phyloP scores from a whole-genome alignment of 2,797 vertebrate species.

The Pseudochromis fuscus region DNA sequence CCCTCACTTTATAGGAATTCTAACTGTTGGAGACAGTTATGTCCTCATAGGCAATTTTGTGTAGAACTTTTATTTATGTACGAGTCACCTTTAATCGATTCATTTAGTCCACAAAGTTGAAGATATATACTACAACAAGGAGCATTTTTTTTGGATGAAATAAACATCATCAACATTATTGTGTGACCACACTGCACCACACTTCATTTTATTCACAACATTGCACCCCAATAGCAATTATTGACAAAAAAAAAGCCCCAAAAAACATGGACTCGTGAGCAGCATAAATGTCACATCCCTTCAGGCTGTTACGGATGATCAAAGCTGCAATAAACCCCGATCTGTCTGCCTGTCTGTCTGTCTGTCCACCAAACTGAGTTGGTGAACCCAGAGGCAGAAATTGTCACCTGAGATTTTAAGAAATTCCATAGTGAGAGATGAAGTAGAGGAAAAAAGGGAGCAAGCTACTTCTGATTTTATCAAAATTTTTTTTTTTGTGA shows the following conservation, averaged over 20 bases:
- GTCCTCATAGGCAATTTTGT: neutral
- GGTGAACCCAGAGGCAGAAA: constrained; percentile 35
- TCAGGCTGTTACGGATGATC: constrained; percentile 41
- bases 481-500: constrained; percentile 19
- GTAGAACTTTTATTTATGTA: neutral
- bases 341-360: no score
- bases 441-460: constrained; percentile 11
- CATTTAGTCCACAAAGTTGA: neutral
- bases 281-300: constrained; percentile 57
- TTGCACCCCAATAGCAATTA: constrained; percentile 34
- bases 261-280: constrained; percentile 34
- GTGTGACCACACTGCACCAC: constrained; percentile 1
- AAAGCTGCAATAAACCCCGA: constrained; percentile 51
- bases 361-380: constrained; percentile 29
- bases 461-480: constrained; percentile 1
- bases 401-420: constrained; percentile 17
- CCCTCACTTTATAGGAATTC: neutral
- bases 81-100: constrained; percentile 11
- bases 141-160: neutral
- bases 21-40: constrained; percentile 22
- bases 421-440: constrained; percentile 15
- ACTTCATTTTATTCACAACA: constrained; percentile 26
- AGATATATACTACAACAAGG: neutral
- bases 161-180: neutral
- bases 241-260: no score